Evolutionary conservation across 2,888 invertebrate species (phyloP).

Genomic region (Andrena dorsata): DNA sequence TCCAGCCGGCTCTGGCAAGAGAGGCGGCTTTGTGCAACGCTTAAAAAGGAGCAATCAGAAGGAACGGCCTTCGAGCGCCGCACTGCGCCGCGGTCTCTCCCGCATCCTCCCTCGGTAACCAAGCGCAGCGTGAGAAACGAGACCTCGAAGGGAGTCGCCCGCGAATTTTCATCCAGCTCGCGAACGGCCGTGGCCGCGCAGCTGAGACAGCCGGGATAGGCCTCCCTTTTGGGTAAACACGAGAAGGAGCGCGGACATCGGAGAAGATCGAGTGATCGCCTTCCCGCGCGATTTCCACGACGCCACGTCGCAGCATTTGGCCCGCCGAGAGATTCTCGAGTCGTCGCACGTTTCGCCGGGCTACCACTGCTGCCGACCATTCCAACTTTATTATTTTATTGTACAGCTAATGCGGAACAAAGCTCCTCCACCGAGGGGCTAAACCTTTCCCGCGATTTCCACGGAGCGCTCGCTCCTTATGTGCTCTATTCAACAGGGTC

Average conservation of each 20-base stretch:
- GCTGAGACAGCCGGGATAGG: background rate
- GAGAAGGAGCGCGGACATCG: background rate
- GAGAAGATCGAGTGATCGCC: background rate
- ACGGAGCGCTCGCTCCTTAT: background rate
- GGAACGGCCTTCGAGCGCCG: slow-evolving; percentile 39
- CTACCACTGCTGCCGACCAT: too few relatives aligned
- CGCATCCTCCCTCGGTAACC: slow-evolving; percentile 25
- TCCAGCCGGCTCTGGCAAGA: slow-evolving; percentile 1
- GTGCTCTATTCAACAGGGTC: background rate
- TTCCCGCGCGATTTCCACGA: slow-evolving; percentile 9
- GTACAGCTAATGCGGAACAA: too few relatives aligned
- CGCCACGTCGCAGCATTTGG: background rate
- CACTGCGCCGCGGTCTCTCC: slow-evolving; percentile 33
- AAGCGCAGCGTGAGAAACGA: slow-evolving; percentile 32
- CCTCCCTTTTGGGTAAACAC: background rate
- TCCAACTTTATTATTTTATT: too few relatives aligned
- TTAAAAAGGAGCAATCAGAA: slow-evolving; percentile 48
- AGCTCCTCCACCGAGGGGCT: too few relatives aligned
- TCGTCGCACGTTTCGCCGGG: too few relatives aligned
- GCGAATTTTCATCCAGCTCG: slow-evolving; percentile 2
- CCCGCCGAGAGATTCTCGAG: too few relatives aligned
- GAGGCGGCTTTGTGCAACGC: slow-evolving; percentile 47
- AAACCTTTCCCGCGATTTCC: too few relatives aligned
- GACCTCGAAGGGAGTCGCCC: background rate
- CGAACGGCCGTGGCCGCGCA: background rate